These are phyloP conservation scores for Paracentrotus lividus DNA, from an alignment of 53 echinoderm and acorn worm genomes.

Conservation along the genomic window DNA sequence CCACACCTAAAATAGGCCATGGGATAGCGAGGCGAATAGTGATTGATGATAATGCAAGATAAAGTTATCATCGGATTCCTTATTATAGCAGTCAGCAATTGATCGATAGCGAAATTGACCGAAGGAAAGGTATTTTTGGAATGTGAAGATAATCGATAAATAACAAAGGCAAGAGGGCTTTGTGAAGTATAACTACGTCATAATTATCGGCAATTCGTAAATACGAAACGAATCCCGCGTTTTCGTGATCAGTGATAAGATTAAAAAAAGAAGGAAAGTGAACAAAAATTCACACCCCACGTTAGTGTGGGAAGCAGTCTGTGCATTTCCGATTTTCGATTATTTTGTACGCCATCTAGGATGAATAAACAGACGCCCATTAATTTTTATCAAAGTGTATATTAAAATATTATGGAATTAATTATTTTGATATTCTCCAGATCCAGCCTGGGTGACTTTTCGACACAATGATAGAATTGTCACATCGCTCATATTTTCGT, in stretches of 20 bases:
- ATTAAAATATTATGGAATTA: too few species aligned
- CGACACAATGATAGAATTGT: too few species aligned
- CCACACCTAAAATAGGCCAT: background rate
- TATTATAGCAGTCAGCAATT: conserved; percentile 8
- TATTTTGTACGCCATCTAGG: background rate
- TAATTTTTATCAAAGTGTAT: background rate
- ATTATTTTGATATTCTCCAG: too few species aligned
- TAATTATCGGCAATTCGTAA: conserved; percentile 7
- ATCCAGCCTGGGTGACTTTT: too few species aligned
- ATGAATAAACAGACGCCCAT: background rate
- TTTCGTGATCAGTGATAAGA: background rate
- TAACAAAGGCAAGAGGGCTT: background rate
- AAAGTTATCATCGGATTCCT: background rate
- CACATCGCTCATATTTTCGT: too few species aligned
- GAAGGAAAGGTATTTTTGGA: conserved; percentile 37
- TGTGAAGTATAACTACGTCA: background rate
- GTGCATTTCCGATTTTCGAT: background rate
- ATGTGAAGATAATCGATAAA: conserved; percentile 26
- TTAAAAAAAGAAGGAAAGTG: background rate
- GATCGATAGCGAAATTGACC: conserved; percentile 57
- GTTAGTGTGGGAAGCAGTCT: conserved; percentile 3
- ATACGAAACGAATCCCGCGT: background rate
- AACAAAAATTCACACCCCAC: background rate
- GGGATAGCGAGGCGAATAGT: background rate
- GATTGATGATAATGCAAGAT: background rate